phyloP scores from a whole-genome alignment of 2,797 vertebrate genomes.

The Geotrypetes seraphini region DNA sequence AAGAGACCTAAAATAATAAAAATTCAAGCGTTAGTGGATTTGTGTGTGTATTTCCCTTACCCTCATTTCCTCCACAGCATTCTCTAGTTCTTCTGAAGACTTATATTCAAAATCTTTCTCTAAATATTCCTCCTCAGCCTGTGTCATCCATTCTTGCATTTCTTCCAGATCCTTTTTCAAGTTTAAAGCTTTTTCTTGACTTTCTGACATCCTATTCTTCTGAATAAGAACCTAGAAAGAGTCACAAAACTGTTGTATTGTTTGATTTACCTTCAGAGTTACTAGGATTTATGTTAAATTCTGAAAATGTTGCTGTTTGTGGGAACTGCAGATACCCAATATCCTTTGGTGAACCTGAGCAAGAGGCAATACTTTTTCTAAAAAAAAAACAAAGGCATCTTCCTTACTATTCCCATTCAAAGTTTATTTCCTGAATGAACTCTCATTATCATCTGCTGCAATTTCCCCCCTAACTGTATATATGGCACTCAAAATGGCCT shows the following conservation, averaged over 20 bases:
- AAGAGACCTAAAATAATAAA: too few species aligned
- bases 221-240: slow-evolving; percentile 69
- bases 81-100: slow-evolving; percentile 85
- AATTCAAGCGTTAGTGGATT: too few species aligned
- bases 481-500: too few species aligned
- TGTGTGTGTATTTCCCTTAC: too few species aligned
- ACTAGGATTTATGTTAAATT: neutral
- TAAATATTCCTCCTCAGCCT: slow-evolving; percentile 92
- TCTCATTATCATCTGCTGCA: too few species aligned
- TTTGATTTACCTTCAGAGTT: neutral
- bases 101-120: slow-evolving; percentile 97
- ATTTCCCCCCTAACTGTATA: too few species aligned
- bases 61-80: slow-evolving; percentile 92
- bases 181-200: slow-evolving; percentile 81
- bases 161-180: slow-evolving; percentile 90
- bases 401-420: too few species aligned
- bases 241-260: too few species aligned
- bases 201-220: slow-evolving; percentile 72
- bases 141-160: slow-evolving; percentile 96
- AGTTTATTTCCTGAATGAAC: too few species aligned
- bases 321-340: neutral
- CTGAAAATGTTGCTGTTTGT: neutral
- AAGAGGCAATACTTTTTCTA: too few species aligned
- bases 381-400: too few species aligned
- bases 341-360: too few species aligned